A percentile compares a stretch with the other conserved stretches of the same genome.
Evolutionary conservation across 2,888 invertebrate genomes (phyloP).

Genomic region (Drosophila mimetica): DNA sequence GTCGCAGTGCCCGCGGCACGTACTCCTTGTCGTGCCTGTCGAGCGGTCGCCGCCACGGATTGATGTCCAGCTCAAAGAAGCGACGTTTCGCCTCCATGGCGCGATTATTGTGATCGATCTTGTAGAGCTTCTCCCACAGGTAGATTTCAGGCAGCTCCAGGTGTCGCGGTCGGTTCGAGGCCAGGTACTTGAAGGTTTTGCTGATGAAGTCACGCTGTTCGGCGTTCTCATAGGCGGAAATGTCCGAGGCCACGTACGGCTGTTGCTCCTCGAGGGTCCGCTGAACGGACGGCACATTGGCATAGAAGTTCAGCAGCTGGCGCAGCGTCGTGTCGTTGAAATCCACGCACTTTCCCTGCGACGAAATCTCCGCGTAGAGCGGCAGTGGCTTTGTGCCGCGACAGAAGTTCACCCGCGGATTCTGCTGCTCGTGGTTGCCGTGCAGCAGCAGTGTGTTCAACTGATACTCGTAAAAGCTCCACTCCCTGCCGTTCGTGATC

Average conservation of each 20-base stretch:
- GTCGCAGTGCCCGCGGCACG: conserved; percentile 88
- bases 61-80: conserved; percentile 88
- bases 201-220: conserved; percentile 90
- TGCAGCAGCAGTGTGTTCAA: conserved; percentile 92
- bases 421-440: conserved; percentile 87
- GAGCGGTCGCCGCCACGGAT: conserved; percentile 87
- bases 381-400: conserved; percentile 90
- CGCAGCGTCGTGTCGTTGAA: conserved; percentile 92
- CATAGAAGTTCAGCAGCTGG: conserved; percentile 90
- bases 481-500: conserved; percentile 93
- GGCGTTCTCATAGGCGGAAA: conserved; percentile 87
- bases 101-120: conserved; percentile 89
- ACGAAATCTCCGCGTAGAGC: conserved; percentile 90
- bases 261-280: conserved; percentile 87
- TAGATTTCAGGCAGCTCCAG: conserved; percentile 89
- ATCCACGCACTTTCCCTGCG: conserved; percentile 88
- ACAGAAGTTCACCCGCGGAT: conserved; percentile 91
- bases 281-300: conserved; percentile 88
- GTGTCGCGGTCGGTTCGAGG: conserved; percentile 88
- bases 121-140: conserved; percentile 93
- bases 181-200: conserved; percentile 88
- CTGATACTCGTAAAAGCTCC: conserved; percentile 96
- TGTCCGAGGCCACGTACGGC: conserved; percentile 87
- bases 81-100: conserved; percentile 88
- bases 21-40: conserved; percentile 89